Percentiles rank a stretch among this genome's conserved stretches.
These are phyloP conservation scores for Yponomeuta cagnagella DNA, from an alignment of 2,888 invertebrate species.

Conservation along the genomic window DNA sequence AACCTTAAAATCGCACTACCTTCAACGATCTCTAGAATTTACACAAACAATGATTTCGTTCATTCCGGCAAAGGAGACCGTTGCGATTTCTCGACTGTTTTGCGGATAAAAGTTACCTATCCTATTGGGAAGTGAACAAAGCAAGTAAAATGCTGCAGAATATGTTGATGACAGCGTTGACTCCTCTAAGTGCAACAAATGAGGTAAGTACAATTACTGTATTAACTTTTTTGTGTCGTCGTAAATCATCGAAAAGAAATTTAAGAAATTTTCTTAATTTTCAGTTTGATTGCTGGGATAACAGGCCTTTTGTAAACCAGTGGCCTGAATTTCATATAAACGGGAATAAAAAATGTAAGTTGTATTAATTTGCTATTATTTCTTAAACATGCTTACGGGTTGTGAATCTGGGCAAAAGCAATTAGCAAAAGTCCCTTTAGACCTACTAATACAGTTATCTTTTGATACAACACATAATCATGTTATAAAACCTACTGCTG, in stretches of 20 bases:
- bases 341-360: conserved; percentile 36
- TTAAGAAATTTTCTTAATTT: conserved; percentile 20
- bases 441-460: too few species aligned
- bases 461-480: too few species aligned
- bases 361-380: not conserved
- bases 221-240: not conserved
- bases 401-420: not conserved
- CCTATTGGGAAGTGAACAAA: not conserved
- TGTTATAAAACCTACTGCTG: too few species aligned
- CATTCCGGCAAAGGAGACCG: not conserved
- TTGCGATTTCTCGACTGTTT: not conserved
- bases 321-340: conserved; percentile 35
- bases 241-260: too few species aligned
- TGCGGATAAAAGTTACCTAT: not conserved
- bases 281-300: conserved; percentile 46
- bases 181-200: conserved; percentile 38
- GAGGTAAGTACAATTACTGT: conserved; percentile 35
- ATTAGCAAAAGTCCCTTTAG: too few species aligned
- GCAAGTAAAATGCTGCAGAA: conserved; percentile 43
- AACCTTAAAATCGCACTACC: not conserved
- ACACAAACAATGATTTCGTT: not conserved
- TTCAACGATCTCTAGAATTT: not conserved
- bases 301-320: conserved; percentile 39
- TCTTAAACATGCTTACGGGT: not conserved
- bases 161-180: conserved; percentile 35